Conservation (phyloP, 2,888 invertebrate genomes). For the Camponotus fellah region DNA sequence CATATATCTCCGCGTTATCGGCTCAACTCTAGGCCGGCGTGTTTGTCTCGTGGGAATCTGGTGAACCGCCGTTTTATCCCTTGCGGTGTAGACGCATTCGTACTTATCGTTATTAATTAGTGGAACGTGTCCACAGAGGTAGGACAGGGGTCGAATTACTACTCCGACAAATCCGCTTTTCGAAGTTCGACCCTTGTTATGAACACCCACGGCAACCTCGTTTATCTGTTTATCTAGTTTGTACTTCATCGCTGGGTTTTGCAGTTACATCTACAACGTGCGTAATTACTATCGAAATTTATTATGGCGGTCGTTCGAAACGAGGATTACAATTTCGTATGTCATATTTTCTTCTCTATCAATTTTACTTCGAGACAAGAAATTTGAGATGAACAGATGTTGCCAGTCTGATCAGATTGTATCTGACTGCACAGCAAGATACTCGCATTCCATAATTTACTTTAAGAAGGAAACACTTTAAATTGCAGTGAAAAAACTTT, state of each 20-base stretch:
- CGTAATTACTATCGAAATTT: slow-evolving; percentile 54
- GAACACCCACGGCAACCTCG: slow-evolving; percentile 51
- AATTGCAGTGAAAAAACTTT: slow-evolving; percentile 35
- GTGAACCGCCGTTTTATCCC: slow-evolving; percentile 77
- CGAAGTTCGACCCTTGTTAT: slow-evolving; percentile 55
- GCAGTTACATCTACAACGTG: slow-evolving; percentile 48
- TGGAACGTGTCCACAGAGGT: slow-evolving; percentile 73
- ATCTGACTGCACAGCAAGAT: not conserved
- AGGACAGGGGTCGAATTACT: slow-evolving; percentile 78
- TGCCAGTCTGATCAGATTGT: not conserved
- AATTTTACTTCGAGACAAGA: not conserved
- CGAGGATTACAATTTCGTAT: slow-evolving; percentile 16
- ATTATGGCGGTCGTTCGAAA: slow-evolving; percentile 20
- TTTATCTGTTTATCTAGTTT: slow-evolving; percentile 58
- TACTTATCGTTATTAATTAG: slow-evolving; percentile 84
- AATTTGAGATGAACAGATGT: slow-evolving; percentile 7
- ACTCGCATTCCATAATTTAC: slow-evolving; percentile 28
- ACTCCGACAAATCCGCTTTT: slow-evolving; percentile 78
- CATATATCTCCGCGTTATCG: slow-evolving; percentile 72
- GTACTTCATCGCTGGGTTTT: slow-evolving; percentile 39
- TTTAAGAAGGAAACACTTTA: slow-evolving; percentile 11
- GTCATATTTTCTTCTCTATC: not conserved
- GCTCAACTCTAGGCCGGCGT: slow-evolving; percentile 66
- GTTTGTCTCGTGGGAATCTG: slow-evolving; percentile 69
- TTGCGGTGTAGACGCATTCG: slow-evolving; percentile 83